These are phyloP conservation scores for Drosophila albomicans DNA, from an alignment of 1,140 invertebrate species.

Conservation along the genomic window DNA sequence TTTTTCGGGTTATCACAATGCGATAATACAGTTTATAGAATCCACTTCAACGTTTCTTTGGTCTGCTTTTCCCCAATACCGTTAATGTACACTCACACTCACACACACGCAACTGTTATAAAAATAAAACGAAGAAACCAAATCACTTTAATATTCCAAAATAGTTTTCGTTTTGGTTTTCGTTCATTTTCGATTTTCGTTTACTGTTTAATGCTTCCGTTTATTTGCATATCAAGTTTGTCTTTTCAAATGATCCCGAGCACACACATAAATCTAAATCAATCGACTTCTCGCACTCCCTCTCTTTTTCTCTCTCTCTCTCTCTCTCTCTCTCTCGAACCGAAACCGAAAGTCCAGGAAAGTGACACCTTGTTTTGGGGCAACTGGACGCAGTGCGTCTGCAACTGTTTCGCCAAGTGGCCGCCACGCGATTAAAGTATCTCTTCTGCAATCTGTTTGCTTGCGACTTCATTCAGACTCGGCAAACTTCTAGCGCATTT, in stretches of 20 bases:
- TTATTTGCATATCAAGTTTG: constrained; percentile 39
- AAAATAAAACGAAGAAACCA: constrained; percentile 41
- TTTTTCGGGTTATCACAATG: constrained; percentile 51
- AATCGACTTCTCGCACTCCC: neutral
- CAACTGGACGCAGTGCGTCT: constrained; percentile 16
- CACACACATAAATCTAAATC: constrained; percentile 16
- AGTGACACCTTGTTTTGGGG: neutral
- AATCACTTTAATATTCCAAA: constrained; percentile 53
- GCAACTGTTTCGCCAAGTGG: constrained; percentile 30
- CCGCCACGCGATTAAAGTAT: constrained; percentile 39
- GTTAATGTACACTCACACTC: constrained; percentile 42
- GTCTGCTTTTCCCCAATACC: constrained; percentile 68
- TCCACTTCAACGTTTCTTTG: constrained; percentile 12
- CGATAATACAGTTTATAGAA: constrained; percentile 26
- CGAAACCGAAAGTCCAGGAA: constrained; percentile 34
- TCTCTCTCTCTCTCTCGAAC: neutral
- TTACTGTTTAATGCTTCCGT: constrained; percentile 56
- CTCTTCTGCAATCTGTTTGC: neutral
- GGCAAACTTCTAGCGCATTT: constrained; percentile 61
- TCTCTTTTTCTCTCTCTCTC: neutral
- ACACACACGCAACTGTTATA: constrained; percentile 54
- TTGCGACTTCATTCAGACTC: constrained; percentile 9
- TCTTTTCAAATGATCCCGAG: no score
- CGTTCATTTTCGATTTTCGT: constrained; percentile 11
- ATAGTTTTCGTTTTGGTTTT: constrained; percentile 29